Evolutionary conservation across 2,113 vertebrate genomes (phyloP).

Genomic region (Epinephelus fuscoguttatus): DNA sequence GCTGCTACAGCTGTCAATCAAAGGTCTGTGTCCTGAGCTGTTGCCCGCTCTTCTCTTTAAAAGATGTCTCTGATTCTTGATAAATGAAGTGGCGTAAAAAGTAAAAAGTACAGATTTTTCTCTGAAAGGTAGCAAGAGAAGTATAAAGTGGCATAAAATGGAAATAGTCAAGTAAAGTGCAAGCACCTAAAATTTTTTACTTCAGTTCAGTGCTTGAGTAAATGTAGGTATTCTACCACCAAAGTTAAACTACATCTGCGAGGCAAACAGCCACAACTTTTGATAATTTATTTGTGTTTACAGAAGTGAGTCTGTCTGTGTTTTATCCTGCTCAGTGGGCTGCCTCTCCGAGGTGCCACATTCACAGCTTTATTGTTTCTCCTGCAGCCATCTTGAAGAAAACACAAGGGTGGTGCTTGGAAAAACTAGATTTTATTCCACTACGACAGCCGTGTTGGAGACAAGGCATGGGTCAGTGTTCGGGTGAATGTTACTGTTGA

Average conservation of each 20-base stretch:
- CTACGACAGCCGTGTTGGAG: too few species aligned
- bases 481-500: constrained; percentile 8
- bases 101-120: not conserved
- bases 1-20: too few species aligned
- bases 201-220: too few species aligned
- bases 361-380: not conserved
- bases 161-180: not conserved
- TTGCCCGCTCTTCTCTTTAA: too few species aligned
- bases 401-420: not conserved
- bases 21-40: too few species aligned
- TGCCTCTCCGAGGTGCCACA: constrained; percentile 6
- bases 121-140: too few species aligned
- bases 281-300: not conserved
- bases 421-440: not conserved
- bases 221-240: too few species aligned
- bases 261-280: not conserved
- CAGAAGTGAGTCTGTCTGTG: not conserved
- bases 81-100: not conserved
- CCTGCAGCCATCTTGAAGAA: constrained; percentile 11
- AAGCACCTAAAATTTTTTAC: not conserved
- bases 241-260: not conserved
- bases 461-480: not conserved
- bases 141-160: not conserved
- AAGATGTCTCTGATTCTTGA: not conserved
- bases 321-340: not conserved